These are phyloP conservation scores for Melanotaenia maccullochi DNA, from an alignment of 2,797 vertebrate genomes.

Conservation along the genomic window DNA sequence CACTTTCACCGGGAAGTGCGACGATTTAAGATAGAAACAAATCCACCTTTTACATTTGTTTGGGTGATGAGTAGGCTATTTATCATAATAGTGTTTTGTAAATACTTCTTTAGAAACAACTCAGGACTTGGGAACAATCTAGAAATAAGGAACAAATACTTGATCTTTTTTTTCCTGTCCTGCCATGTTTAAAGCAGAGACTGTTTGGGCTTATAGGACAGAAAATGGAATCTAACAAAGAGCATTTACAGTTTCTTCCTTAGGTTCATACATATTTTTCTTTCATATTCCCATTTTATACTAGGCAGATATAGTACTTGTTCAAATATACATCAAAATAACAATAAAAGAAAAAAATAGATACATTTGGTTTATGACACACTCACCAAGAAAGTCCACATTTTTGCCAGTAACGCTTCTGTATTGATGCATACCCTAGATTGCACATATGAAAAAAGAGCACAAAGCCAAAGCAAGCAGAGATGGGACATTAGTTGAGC, in stretches of 20 bases:
- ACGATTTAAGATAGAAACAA: background rate
- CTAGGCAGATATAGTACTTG: too few relatives aligned
- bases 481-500: background rate
- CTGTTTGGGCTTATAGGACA: too few relatives aligned
- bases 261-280: too few relatives aligned
- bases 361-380: too few relatives aligned
- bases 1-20: conserved; percentile 42
- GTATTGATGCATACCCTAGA: background rate
- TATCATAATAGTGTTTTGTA: background rate
- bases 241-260: too few relatives aligned
- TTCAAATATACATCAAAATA: too few relatives aligned
- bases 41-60: background rate
- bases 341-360: too few relatives aligned
- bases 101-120: background rate
- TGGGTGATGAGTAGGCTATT: background rate
- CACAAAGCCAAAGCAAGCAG: background rate
- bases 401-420: background rate
- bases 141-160: background rate
- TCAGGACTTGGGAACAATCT: background rate
- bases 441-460: too few relatives aligned
- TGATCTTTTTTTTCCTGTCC: background rate
- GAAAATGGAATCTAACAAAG: too few relatives aligned
- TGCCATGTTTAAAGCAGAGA: background rate
- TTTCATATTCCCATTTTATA: too few relatives aligned
- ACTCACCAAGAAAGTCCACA: background rate